Evolutionary conservation across 1,140 invertebrate species (phyloP).

Genomic region (Drosophila orena): DNA sequence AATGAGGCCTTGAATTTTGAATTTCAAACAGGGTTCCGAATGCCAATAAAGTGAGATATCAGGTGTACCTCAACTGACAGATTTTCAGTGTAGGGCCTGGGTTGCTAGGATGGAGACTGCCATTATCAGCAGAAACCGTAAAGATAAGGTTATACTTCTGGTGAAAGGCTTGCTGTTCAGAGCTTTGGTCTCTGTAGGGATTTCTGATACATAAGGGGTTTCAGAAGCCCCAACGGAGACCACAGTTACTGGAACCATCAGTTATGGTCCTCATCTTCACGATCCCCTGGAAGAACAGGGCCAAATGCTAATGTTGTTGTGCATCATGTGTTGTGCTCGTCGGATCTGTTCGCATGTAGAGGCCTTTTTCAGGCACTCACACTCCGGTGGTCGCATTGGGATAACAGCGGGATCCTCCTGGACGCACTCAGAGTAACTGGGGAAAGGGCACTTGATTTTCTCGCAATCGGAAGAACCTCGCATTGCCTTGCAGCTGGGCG

Average conservation of each 20-base stretch:
- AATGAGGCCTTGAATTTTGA: background rate
- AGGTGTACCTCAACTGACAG: background rate
- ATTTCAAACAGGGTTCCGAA: background rate
- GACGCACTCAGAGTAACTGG: slow-evolving; percentile 62
- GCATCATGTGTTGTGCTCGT: background rate
- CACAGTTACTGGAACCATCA: background rate
- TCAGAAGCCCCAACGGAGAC: background rate
- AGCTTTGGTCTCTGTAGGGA: background rate
- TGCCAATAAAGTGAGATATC: background rate
- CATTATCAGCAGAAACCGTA: slow-evolving; percentile 3
- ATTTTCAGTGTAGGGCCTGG: background rate
- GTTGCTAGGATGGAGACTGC: slow-evolving; percentile 13
- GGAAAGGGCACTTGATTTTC: slow-evolving; percentile 58
- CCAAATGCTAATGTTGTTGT: background rate
- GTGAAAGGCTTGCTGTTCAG: background rate
- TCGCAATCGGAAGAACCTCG: background rate
- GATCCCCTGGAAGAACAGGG: background rate
- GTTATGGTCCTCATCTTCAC: background rate
- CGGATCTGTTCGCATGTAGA: slow-evolving; percentile 1
- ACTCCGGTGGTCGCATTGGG: slow-evolving; percentile 18
- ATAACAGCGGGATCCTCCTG: slow-evolving; percentile 9
- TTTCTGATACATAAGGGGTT: background rate
- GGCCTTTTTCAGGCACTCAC: background rate
- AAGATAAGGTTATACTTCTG: background rate
- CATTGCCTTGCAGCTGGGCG: slow-evolving; percentile 4